Evolutionary conservation across 2,113 vertebrate species (phyloP).

Genomic region (Oncorhynchus keta): DNA sequence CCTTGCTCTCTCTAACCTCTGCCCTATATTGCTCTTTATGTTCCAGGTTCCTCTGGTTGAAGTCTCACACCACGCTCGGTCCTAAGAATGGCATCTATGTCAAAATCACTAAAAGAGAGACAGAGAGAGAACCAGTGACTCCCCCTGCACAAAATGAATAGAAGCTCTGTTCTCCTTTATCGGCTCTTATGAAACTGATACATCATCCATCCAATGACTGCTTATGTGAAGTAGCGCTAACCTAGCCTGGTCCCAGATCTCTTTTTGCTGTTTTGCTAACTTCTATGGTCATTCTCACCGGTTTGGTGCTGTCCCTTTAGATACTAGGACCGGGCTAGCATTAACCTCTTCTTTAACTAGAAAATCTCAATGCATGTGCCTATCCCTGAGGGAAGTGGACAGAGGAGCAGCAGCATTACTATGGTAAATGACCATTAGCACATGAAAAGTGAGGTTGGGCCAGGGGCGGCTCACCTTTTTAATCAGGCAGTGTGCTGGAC

Average conservation of each 20-base stretch:
- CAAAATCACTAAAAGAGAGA: conserved; percentile 67
- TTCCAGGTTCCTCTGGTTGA: conserved; percentile 87
- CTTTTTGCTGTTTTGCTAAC: too few relatives aligned
- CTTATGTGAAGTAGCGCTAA: neutral
- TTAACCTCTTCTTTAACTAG: neutral
- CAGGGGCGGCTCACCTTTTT: neutral
- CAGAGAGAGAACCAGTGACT: neutral
- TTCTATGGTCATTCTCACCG: too few relatives aligned
- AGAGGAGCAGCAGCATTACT: neutral
- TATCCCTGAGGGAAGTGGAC: neutral
- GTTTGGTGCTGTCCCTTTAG: too few relatives aligned
- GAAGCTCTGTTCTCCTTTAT: neutral
- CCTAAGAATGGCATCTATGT: conserved; percentile 87
- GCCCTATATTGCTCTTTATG: neutral
- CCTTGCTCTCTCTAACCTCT: neutral
- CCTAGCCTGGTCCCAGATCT: neutral
- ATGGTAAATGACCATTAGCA: neutral
- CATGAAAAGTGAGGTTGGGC: neutral
- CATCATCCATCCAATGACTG: neutral
- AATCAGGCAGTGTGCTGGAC: neutral
- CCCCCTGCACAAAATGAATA: conserved; percentile 10
- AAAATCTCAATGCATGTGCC: neutral
- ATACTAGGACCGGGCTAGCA: neutral
- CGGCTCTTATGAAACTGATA: neutral
- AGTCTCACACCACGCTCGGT: conserved; percentile 81